These are phyloP conservation scores for Fistularia tabacaria DNA, from an alignment of 2,797 vertebrate genomes.

Conservation along the genomic window DNA sequence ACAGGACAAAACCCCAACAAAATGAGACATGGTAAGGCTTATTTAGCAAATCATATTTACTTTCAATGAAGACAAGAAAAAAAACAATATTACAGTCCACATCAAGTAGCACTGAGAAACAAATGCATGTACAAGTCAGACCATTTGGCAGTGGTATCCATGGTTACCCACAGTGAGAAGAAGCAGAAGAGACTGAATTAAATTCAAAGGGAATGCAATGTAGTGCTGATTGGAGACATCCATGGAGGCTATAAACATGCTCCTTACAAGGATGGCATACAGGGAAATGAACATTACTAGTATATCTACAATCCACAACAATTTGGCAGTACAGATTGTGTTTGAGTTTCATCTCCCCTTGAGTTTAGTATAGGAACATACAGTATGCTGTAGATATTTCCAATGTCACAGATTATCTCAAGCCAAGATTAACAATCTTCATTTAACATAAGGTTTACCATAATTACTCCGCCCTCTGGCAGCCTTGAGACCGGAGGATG, in stretches of 20 bases:
- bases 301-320: constrained; percentile 26
- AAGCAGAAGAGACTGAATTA: constrained; percentile 62
- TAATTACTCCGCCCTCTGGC: constrained; percentile 37
- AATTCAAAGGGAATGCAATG: constrained; percentile 66
- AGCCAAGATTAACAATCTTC: constrained; percentile 33
- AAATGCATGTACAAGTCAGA: constrained; percentile 62
- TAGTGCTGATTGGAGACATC: constrained; percentile 57
- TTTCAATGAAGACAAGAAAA: constrained; percentile 23
- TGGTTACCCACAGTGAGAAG: constrained; percentile 68
- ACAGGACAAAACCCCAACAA: not conserved
- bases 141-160: constrained; percentile 68
- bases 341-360: not conserved
- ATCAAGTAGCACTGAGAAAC: constrained; percentile 59
- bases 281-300: constrained; percentile 33
- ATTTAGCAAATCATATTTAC: constrained; percentile 41
- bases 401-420: constrained; percentile 28
- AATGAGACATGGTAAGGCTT: constrained; percentile 4
- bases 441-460: constrained; percentile 45
- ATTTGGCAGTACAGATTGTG: constrained; percentile 8
- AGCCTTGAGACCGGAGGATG: constrained; percentile 19
- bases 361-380: not conserved
- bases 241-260: constrained; percentile 49
- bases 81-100: constrained; percentile 55
- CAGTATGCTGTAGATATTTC: constrained; percentile 12
- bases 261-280: constrained; percentile 37